Base-by-base conservation (phyloP, 1,140 invertebrate species). In the Bombus consobrinus region DNA sequence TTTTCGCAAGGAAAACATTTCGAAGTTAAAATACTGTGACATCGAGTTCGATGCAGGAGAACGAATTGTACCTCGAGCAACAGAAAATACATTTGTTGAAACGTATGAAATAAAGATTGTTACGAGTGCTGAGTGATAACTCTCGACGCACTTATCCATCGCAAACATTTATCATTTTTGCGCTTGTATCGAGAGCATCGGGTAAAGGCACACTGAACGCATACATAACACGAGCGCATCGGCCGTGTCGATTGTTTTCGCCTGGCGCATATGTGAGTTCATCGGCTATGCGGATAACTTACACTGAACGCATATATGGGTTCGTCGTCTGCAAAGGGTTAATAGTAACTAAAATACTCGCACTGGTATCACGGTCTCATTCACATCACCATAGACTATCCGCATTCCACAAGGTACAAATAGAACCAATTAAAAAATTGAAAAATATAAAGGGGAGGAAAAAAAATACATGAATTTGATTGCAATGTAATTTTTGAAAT, bases 321-420 rank as follows among this genome's bases (percentile, higher is more conserved):
- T 68, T 68, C 66, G 37, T 68, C 66, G 66, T 68, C 22, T 68
- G 66, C 66, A 68, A 68, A 34, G 66, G 66, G 66, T 68, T 68
- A 68, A 68, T 68, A 34, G 66, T 68, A 68, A 68, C 66, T 68
- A 68, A 68, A 68, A 68, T 68, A 68, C 66, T 68, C 66, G 34
- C 32, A n/a, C n/a, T 66, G n/a, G 62, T 15, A 34, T 68, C 66
- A 68, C 66, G 66, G 66, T 68, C 66, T 68, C 66, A 68, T 68
- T 68, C 66, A 68, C 66, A 66, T 66, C 59, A 0, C 28, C 59
- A 13, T 5, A 62, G 3, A 62, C 59, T n/a, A n/a, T n/a, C 59
- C 59, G 28, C 28, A n/a, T 53, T 53, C 47, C 47, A 22, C 47
- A 22, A 53, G 6, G 47, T 22, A 22, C 47, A 53, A 53, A 53